A percentile compares a stretch with the other conserved stretches of the same genome.
These are phyloP conservation scores for Bellardia pandia DNA, from an alignment of 2,888 invertebrate species.

Conservation along the genomic window DNA sequence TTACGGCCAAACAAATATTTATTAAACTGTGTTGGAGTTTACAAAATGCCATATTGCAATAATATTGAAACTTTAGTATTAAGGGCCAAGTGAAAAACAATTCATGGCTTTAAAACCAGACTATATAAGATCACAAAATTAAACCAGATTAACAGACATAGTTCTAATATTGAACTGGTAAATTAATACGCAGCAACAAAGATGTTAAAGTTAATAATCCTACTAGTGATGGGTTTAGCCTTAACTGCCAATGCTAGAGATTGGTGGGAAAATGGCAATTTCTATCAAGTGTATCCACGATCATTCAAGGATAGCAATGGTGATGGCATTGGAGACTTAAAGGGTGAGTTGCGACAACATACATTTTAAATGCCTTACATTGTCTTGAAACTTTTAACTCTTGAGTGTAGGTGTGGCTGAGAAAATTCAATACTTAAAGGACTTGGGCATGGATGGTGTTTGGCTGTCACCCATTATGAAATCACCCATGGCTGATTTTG, in stretches of 20 bases:
- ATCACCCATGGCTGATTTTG: constrained; percentile 91
- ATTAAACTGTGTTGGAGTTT: neutral
- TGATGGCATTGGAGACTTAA: constrained; percentile 93
- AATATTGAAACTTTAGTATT: constrained; percentile 59
- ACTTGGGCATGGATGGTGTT: constrained; percentile 88
- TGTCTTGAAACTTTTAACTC: neutral
- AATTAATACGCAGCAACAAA: constrained; percentile 9
- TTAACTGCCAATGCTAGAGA: constrained; percentile 81
- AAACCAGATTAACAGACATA: neutral
- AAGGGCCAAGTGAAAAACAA: neutral
- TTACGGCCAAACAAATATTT: neutral
- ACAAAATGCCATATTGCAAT: neutral
- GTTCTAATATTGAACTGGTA: neutral
- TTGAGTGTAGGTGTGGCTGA: constrained; percentile 85
- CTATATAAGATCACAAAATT: constrained; percentile 13
- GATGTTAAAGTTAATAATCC: constrained; percentile 52
- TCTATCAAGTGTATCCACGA: constrained; percentile 94
- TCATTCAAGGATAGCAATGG: constrained; percentile 93
- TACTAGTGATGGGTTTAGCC: constrained; percentile 38
- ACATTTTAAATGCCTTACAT: neutral
- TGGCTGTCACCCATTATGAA: constrained; percentile 90
- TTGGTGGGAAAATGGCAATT: constrained; percentile 93
- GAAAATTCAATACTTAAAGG: constrained; percentile 88
- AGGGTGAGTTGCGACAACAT: constrained; percentile 74
- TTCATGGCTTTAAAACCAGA: neutral